A percentile compares a stretch with the other conserved stretches of the same genome.
Conservation (phyloP, 2,113 vertebrate species). For the Mesocricetus auratus region DNA sequence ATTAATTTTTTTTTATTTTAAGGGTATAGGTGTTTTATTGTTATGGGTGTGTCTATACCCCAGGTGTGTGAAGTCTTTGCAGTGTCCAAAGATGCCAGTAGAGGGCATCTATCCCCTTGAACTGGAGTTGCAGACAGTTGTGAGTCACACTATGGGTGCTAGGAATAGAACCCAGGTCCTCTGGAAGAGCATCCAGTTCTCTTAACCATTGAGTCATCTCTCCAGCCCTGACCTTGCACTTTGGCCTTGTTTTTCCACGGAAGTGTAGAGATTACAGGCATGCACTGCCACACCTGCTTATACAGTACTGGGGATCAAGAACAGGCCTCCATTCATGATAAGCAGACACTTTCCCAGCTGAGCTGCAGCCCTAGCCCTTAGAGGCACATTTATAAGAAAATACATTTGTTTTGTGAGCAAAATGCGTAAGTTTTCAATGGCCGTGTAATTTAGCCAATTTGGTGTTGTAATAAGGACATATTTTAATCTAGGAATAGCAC, state of each 20-base stretch:
- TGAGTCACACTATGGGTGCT: neutral
- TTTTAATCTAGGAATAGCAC: slow-evolving; percentile 35
- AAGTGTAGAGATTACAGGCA: neutral
- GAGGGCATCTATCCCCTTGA: neutral
- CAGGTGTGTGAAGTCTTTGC: neutral
- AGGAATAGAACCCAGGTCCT: neutral
- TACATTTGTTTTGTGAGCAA: neutral
- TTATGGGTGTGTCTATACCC: neutral
- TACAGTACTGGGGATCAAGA: neutral
- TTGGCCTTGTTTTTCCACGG: neutral
- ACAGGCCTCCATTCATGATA: neutral
- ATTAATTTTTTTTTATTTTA: neutral
- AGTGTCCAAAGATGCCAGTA: neutral
- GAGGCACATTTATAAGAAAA: slow-evolving; percentile 56
- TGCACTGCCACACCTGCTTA: neutral
- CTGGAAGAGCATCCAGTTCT: neutral
- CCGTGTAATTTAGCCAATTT: slow-evolving; percentile 32
- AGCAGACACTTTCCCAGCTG: neutral
- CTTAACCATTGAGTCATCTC: neutral
- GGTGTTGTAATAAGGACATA: neutral
- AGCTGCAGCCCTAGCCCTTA: neutral
- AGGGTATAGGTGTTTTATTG: neutral
- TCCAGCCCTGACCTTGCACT: neutral
- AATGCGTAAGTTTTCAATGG: slow-evolving; percentile 47
- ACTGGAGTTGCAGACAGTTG: neutral